These are phyloP conservation scores for Kryptolebias marmoratus DNA, from an alignment of 2,113 vertebrate species.

Conservation along the genomic window DNA sequence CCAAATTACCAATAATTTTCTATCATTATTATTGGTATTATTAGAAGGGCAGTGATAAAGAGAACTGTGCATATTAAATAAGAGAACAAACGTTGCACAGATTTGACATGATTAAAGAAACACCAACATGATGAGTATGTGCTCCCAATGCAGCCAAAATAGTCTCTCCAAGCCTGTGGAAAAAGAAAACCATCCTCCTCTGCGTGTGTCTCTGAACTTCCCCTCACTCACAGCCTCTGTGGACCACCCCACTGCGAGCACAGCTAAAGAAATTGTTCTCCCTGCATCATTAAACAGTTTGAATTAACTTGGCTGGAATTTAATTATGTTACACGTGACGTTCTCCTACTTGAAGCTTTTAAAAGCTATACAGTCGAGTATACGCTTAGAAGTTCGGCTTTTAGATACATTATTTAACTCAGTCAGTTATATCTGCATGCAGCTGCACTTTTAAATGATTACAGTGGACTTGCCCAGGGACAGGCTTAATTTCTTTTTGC, in stretches of 20 bases:
- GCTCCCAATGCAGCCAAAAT: slow-evolving; percentile 40
- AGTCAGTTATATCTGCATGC: slow-evolving; percentile 53
- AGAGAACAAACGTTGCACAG: neutral
- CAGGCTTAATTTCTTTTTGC: slow-evolving; percentile 39
- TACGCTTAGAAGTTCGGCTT: slow-evolving; percentile 55
- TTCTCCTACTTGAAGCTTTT: slow-evolving; percentile 66
- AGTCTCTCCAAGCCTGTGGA: slow-evolving; percentile 31
- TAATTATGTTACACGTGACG: slow-evolving; percentile 79
- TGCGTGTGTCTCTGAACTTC: slow-evolving; percentile 57
- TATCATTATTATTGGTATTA: neutral
- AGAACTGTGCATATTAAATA: neutral
- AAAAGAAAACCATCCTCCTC: slow-evolving; percentile 27
- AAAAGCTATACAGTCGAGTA: slow-evolving; percentile 68
- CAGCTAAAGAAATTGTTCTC: slow-evolving; percentile 72
- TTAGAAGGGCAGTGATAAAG: neutral
- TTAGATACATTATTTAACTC: slow-evolving; percentile 74
- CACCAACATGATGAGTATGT: slow-evolving; percentile 11
- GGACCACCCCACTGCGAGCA: slow-evolving; percentile 65
- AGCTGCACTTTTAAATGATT: slow-evolving; percentile 54
- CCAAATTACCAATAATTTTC: neutral
- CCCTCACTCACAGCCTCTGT: slow-evolving; percentile 51
- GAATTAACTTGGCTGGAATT: slow-evolving; percentile 78
- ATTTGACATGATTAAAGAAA: slow-evolving; percentile 30
- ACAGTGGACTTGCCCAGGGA: slow-evolving; percentile 30
- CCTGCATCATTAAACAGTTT: slow-evolving; percentile 80